Evolutionary conservation across 2,888 invertebrate genomes (phyloP), one percentile per base, ranked within the genome.

Genomic region (Chymomyza caudatula): DNA sequence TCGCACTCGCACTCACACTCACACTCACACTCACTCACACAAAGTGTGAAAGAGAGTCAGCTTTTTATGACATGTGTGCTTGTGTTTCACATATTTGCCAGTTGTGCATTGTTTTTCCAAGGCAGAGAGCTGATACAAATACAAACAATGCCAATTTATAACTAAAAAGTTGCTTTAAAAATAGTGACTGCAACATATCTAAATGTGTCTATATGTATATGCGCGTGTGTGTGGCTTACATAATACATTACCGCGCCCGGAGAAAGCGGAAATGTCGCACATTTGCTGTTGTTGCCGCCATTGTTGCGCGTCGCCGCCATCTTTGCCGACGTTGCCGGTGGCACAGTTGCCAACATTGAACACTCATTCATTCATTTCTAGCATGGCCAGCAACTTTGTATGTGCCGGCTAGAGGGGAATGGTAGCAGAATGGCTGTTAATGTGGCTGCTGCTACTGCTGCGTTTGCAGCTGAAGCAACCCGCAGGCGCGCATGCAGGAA

Each of bases 211-310:
- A 20, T 17, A 43, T 57, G 43, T 43, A 15, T n/a, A 49, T 19
- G 43, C 37, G 43, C 58, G 55, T 11, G 58, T 17, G 44, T 23
- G 60, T 37, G 63, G 60, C 64, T 57, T 67, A 67, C 73, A 73
- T 72, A 77, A 82, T 64, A 74, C 79, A 85, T 85, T 71, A 84
- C 69, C 74, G 85, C 77, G 69, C 63, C 70, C 69, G 69, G 66
- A 78, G 80, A 80, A 85, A 82, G 60, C 80, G 82, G 82, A 82
- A 83, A 80, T 82, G 85, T 82, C 82, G 80, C 78, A 85, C 83
- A 82, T 85, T 82, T 79, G 80, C 74, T 65, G 85, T 71, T 67
- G 74, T 60, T 84, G 77, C 77, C 77, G 78, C 77, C 81, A 75
- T 75, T 23, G n/a, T 17, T 15, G 23, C 47, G 47, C 47, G 19